phyloP scores from a whole-genome alignment of 2,113 vertebrate genomes.

The Atrichornis clamosus region DNA sequence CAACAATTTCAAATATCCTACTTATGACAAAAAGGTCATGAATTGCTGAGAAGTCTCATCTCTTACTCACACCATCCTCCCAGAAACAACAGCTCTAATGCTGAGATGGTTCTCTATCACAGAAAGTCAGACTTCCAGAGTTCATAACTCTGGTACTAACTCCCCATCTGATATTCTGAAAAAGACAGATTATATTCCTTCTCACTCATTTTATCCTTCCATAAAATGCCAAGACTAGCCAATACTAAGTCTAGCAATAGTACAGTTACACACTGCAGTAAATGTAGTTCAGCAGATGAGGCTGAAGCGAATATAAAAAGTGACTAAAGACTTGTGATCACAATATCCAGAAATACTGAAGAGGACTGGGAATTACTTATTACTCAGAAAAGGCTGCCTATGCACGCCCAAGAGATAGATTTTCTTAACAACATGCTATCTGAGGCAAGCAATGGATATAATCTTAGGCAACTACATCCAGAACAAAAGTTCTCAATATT shows the following conservation, averaged over 20 bases:
- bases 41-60: background rate
- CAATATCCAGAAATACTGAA: background rate
- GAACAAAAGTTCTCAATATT: background rate
- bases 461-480: background rate
- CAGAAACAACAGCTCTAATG: background rate
- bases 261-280: background rate
- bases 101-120: background rate
- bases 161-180: background rate
- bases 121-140: background rate
- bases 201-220: background rate
- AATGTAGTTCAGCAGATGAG: background rate
- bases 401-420: background rate
- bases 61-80: background rate
- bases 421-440: background rate
- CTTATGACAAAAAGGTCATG: background rate
- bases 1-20: background rate
- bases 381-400: background rate
- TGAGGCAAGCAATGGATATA: background rate
- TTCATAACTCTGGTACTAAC: background rate
- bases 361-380: background rate
- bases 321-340: background rate
- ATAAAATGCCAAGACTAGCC: background rate
- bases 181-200: background rate
- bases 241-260: background rate
- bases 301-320: background rate